These are phyloP conservation scores for Andrena minutula DNA, from an alignment of 2,888 invertebrate genomes.

Conservation along the genomic window DNA sequence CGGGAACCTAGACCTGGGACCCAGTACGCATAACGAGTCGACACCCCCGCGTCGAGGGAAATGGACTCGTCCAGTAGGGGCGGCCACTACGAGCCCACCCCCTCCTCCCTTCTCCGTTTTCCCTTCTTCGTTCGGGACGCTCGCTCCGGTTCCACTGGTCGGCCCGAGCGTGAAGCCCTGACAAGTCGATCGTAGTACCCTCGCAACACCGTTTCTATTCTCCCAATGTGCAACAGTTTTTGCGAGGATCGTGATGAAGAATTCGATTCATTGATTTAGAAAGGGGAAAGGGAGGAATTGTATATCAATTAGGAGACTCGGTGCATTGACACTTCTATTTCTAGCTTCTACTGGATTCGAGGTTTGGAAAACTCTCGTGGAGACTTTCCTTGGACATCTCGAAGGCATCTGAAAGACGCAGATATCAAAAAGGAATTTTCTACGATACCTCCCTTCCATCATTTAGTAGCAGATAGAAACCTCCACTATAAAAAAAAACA, in stretches of 20 bases:
- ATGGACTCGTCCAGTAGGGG: constrained; percentile 72
- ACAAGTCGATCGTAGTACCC: constrained; percentile 28
- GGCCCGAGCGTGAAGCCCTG: constrained; percentile 6
- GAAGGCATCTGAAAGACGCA: too few species aligned
- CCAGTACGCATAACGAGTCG: constrained; percentile 62
- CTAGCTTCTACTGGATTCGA: not conserved
- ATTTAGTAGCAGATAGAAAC: too few species aligned
- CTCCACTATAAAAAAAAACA: too few species aligned
- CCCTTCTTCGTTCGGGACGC: not conserved
- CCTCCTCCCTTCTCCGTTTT: constrained; percentile 26
- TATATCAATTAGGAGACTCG: not conserved
- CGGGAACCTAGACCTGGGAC: constrained; percentile 48
- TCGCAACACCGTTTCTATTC: not conserved
- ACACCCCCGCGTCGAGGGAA: constrained; percentile 68
- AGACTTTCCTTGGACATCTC: too few species aligned
- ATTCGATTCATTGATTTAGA: not conserved
- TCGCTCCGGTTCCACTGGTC: constrained; percentile 6
- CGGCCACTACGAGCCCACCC: constrained; percentile 54
- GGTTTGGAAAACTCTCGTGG: not conserved
- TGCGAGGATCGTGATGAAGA: not conserved
- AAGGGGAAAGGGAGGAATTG: not conserved
- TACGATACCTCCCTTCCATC: too few species aligned
- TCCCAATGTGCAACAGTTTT: not conserved
- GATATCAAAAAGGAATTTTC: too few species aligned
- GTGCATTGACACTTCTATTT: not conserved